Conservation (phyloP, 2,113 vertebrate species). For the Lucifuga dentata region DNA sequence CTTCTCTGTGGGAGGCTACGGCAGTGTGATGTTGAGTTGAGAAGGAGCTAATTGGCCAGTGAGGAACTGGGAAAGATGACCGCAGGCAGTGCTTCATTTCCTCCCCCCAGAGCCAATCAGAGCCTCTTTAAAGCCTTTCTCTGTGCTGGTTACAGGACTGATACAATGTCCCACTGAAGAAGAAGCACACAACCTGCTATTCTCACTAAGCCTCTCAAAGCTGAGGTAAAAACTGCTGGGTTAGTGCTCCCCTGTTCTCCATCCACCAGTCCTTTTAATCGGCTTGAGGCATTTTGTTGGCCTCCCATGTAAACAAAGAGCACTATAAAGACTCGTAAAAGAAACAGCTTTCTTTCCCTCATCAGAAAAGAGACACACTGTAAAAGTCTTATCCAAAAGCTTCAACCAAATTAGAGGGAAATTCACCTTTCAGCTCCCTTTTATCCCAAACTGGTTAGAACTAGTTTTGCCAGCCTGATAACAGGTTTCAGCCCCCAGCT, state of each 20-base stretch:
- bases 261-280: slow-evolving; percentile 62
- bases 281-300: slow-evolving; percentile 43
- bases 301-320: slow-evolving; percentile 64
- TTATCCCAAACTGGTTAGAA: slow-evolving; percentile 60
- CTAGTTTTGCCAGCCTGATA: slow-evolving; percentile 48
- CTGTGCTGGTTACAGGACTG: slow-evolving; percentile 30
- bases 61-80: slow-evolving; percentile 31
- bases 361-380: slow-evolving; percentile 36
- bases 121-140: slow-evolving; percentile 45
- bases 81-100: slow-evolving; percentile 26
- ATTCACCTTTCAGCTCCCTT: slow-evolving; percentile 37
- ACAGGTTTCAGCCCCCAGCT: slow-evolving; percentile 48
- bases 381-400: slow-evolving; percentile 52
- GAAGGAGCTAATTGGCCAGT: slow-evolving; percentile 59
- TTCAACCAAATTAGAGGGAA: slow-evolving; percentile 45
- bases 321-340: slow-evolving; percentile 36
- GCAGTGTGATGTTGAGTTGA: slow-evolving; percentile 45
- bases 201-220: slow-evolving; percentile 63
- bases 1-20: slow-evolving; percentile 19
- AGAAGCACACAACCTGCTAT: slow-evolving; percentile 50
- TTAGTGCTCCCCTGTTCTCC: slow-evolving; percentile 37
- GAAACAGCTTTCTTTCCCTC: slow-evolving; percentile 26
- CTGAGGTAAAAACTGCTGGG: slow-evolving; percentile 61
- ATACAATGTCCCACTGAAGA: slow-evolving; percentile 42
- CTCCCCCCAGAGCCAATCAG: slow-evolving; percentile 37